Evolutionary conservation across 1,140 invertebrate species (phyloP), one percentile per base, ranked within the genome.

Genomic region (Drusus annulatus): DNA sequence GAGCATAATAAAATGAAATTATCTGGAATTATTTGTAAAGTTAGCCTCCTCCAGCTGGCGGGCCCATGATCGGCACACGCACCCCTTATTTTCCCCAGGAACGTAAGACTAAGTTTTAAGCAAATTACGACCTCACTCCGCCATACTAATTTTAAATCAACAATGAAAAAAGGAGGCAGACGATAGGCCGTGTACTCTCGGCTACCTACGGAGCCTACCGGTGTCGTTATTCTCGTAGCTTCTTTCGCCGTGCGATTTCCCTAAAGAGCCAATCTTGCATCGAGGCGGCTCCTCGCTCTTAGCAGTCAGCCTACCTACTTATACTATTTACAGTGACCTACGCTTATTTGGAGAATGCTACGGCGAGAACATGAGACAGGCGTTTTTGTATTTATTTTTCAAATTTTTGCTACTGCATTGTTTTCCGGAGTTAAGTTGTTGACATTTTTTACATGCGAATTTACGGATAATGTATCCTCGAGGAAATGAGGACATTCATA

Each of bases 131-230:
- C 45, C 45, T 45, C 51, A 54, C 25, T 54, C 17, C 51, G 15
- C 17, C 74, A 17, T 76, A 28, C 74, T 76, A 76, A 76, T 76
- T 76, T 76, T 28, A 36, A 76, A 76, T 60, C 74, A 76, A 76
- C 74, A 76, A 45, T 60, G 54, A 76, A 76, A 76, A 74, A 74
- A 74, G 50, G 50, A 56, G 50, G 71, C 17, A 71, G n/a, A 51
- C 50, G 17, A 17, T 71, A 1, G 62, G 68, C 68, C 68, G n/a
- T 16, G 60, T 23, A 13, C 36, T 45, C 36, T 45, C 36, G 36
- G 8, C 36, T 45, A 45, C 36, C 36, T 45, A 45, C 8, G 36
- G 36, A 45, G 36, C 2, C 62, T 65, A n/a, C 21, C 17, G 62
- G 16, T 65, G 62, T 28, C 62, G 21, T 15, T 65, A 65, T 25